phyloP scores from a whole-genome alignment of 30 jellyfish, hydroid and myxozoan species.

The Turritopsis dohrnii region DNA sequence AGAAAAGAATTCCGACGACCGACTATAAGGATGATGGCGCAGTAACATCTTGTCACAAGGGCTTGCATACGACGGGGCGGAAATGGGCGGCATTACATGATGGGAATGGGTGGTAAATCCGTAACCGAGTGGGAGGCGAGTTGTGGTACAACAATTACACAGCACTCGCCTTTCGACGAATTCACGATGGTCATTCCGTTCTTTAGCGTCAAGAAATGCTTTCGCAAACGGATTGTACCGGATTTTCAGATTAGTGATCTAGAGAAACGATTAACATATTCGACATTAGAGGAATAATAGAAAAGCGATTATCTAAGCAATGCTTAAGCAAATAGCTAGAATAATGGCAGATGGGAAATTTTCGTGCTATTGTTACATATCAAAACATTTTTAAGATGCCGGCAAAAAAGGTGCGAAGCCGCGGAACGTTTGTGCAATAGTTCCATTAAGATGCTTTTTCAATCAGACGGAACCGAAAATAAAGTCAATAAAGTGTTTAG shows the following conservation, averaged over 20 bases:
- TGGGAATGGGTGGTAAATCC: slow-evolving; percentile 13
- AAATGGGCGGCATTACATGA: neutral
- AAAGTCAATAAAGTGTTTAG: neutral
- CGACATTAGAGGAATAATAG: neutral
- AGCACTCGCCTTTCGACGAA: slow-evolving; percentile 21
- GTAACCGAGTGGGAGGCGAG: neutral
- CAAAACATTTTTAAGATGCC: neutral
- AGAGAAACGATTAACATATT: neutral
- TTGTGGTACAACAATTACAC: slow-evolving; percentile 33
- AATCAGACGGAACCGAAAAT: neutral
- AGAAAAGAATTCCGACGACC: neutral
- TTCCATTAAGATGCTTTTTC: neutral
- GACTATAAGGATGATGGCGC: slow-evolving; percentile 17
- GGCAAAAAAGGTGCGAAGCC: neutral
- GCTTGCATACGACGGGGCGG: slow-evolving; percentile 7
- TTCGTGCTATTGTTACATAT: neutral
- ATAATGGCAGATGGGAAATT: neutral
- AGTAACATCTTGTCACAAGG: slow-evolving; percentile 19
- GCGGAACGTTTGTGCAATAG: neutral
- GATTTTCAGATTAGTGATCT: slow-evolving; percentile 86
- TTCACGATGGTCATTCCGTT: slow-evolving; percentile 36
- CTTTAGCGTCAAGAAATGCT: slow-evolving; percentile 97
- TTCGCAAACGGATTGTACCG: slow-evolving; percentile 97
- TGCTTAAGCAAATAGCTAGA: neutral
- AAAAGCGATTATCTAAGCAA: neutral